Base-by-base conservation (phyloP, 2,797 vertebrate genomes). In the Carapus acus region DNA sequence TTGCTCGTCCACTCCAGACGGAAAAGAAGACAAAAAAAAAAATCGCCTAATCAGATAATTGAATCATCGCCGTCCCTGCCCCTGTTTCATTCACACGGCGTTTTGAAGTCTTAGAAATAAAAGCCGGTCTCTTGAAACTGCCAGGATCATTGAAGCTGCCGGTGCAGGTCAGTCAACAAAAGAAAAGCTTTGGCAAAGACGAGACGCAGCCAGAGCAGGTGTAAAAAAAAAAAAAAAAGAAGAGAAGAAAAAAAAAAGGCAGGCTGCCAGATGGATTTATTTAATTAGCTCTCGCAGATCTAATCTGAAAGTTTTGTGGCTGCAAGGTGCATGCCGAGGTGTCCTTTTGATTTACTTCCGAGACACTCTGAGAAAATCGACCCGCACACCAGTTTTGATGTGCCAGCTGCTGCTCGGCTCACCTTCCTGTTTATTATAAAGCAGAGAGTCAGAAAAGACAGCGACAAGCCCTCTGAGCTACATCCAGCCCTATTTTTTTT, bases 31-130 rank as follows among this genome's bases (percentile, higher is more conserved):
- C 8, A 33, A 13, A 4, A 33, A 9, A 9, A 52, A 54, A 36
- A 22, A 44, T 41, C 52, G 41, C 41, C 57, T 51, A 50, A 71
- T 78, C 69, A 71, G 56, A 67, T 73, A 54, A 67, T 62, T 65
- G 40, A 62, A 62, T 71, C 62, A 21, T 62, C 58, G 48, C 36
- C 0, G 2, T 19, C 43, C 37, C 40, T 50, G 58, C 51, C 19
- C n/a, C 49, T 43, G 5, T 56, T 57, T 64, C 46, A 43, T 47
- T 49, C 51, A 46, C 31, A 40, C 49, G 45, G 54, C 23, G 31
- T 58, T 47, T 51, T 55, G 39, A 59, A 61, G 40, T 56, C 33
- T 23, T 24, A 31, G 37, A 59, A 67, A 55, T 56, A 31, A 60
- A 55, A 62, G 11, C 2, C 16, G 15, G 14, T 23, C 31, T 45